Evolutionary conservation across 2,888 invertebrate genomes (phyloP), one percentile per base, ranked within the genome.

Genomic region (Anoplius nigerrimus): DNA sequence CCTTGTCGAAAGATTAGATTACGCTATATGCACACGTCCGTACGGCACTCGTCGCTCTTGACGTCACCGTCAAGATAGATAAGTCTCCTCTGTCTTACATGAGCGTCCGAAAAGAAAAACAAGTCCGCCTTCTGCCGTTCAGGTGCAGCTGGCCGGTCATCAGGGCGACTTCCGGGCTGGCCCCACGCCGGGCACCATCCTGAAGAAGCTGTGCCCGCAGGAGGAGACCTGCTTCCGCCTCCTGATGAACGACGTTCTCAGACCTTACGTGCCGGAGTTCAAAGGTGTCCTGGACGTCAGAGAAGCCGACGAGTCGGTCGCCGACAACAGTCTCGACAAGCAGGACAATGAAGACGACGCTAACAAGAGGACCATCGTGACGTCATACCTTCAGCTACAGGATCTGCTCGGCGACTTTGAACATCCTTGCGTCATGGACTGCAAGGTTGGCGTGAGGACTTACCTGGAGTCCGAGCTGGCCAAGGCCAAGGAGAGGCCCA

Each of bases 131-230:
- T 16, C 21, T 22, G 51, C 58, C 34, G 11, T 46, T 34, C 60
- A 88, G 88, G 87, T 88, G n/a, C 98, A 98, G 89, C 91, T 98
- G 52, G 97, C 97, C 16, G 98, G 98, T 0, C 98, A 98, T 88
- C 97, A 98, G 90, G 97, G 97, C 46, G 97, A 97, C 90, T 98
- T 98, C 90, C 95, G 96, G 85, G 96, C 97, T 1, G 98, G 97
- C 0, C 95, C 95, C 0, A 95, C 97, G 82, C 97, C 95, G 82
- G 98, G 98, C 52, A 98, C 98, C 22, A 97, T 98, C 78, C 89
- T 98, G 84, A 98, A 98, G 91, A 98, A 98, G 89, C 91, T 97
- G 45, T 96, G 97, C 83, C 93, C 94, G 6, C 95, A 96, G 86
- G 98, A 98, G 89, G 96, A 97, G 87, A 92, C 93, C 76, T 97